Conservation (phyloP, 2,888 invertebrate genomes). For the Auanema freiburgensis region DNA sequence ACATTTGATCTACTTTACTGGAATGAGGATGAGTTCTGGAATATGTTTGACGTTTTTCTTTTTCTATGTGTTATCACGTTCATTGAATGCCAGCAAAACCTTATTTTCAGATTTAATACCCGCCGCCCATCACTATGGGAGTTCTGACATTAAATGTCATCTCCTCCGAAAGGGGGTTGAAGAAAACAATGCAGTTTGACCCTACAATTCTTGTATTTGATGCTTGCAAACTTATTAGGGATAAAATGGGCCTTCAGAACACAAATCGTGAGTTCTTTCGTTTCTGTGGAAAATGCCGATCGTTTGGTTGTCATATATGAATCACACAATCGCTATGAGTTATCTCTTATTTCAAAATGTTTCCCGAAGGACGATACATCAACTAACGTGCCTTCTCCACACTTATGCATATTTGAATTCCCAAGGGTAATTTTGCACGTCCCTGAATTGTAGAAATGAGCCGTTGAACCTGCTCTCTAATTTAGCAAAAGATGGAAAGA, state of each 20-base stretch:
- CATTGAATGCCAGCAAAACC: too few species aligned
- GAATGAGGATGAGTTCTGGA: not conserved
- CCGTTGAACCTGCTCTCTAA: too few species aligned
- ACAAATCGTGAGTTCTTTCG: slow-evolving; percentile 76
- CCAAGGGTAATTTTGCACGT: too few species aligned
- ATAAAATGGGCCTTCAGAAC: slow-evolving; percentile 77
- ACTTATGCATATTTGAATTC: too few species aligned
- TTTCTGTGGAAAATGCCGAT: slow-evolving; percentile 79
- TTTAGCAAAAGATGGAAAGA: not conserved
- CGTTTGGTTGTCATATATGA: not conserved
- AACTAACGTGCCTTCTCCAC: too few species aligned
- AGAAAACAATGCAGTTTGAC: slow-evolving; percentile 92
- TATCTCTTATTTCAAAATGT: slow-evolving; percentile 1
- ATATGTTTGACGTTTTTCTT: not conserved
- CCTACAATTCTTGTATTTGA: slow-evolving; percentile 91
- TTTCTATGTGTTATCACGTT: slow-evolving; percentile 3
- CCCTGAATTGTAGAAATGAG: too few species aligned
- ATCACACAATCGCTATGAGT: slow-evolving; percentile 8
- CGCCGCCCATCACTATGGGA: slow-evolving; percentile 57
- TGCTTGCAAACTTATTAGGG: slow-evolving; percentile 89
- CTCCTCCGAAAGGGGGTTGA: slow-evolving; percentile 71
- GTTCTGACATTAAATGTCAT: slow-evolving; percentile 69
- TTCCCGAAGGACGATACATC: slow-evolving; percentile 5
- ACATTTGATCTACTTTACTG: not conserved
- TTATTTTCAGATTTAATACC: slow-evolving; percentile 12